Conservation (phyloP, 2,113 vertebrate genomes). For the Dicerorhinus sumatrensis region DNA sequence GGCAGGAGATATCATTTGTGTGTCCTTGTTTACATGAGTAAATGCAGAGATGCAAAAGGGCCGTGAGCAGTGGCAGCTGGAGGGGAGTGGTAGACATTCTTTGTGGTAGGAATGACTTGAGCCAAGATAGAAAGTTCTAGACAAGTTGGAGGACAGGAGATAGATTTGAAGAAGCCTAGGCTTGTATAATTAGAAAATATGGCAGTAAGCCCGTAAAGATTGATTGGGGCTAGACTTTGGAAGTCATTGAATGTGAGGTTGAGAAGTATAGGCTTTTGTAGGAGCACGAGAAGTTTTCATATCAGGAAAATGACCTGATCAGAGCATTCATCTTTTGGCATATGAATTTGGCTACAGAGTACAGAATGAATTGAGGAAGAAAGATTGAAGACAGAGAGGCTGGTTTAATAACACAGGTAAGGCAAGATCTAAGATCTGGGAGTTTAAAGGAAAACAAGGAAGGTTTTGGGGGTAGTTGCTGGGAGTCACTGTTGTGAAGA, state of each 20-base stretch:
- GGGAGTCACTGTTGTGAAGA: background rate
- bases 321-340: background rate
- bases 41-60: background rate
- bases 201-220: background rate
- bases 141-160: constrained; percentile 2
- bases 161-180: constrained; percentile 32
- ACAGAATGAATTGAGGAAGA: background rate
- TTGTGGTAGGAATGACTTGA: background rate
- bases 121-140: constrained; percentile 3
- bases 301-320: background rate
- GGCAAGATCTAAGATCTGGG: background rate
- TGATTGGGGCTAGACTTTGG: background rate
- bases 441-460: background rate
- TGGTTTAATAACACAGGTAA: constrained; percentile 8
- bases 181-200: constrained; percentile 33
- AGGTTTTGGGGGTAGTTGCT: background rate
- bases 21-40: constrained; percentile 33
- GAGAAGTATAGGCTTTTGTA: background rate
- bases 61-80: background rate
- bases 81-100: background rate
- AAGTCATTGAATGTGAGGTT: background rate
- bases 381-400: background rate
- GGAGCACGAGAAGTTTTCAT: background rate
- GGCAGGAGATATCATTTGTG: constrained; percentile 24
- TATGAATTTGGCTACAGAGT: background rate